phyloP scores from a whole-genome alignment of 1,140 invertebrate species.

The Tribolium castaneum region DNA sequence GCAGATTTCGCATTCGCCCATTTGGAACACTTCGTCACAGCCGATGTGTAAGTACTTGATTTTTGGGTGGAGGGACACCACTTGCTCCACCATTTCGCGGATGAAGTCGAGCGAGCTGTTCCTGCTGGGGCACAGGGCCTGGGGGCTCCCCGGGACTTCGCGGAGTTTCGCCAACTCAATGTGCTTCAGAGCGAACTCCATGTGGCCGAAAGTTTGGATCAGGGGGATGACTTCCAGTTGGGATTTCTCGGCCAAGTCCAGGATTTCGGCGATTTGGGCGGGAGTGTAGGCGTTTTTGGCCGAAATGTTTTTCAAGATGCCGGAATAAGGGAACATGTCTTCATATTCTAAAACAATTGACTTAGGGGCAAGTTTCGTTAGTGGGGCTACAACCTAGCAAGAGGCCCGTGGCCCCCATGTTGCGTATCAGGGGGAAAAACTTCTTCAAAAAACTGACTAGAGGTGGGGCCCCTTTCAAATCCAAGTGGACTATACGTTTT shows the following conservation, averaged over 20 bases:
- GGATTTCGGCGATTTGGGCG: slow-evolving; percentile 75
- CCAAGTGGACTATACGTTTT: slow-evolving; percentile 81
- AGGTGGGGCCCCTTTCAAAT: slow-evolving; percentile 91
- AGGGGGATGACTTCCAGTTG: slow-evolving; percentile 89
- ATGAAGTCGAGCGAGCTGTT: slow-evolving; percentile 79
- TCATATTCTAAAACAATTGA: slow-evolving; percentile 85
- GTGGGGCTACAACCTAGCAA: slow-evolving; percentile 54
- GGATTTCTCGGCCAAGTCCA: slow-evolving; percentile 72
- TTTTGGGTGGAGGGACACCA: slow-evolving; percentile 65
- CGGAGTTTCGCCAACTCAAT: slow-evolving; percentile 79
- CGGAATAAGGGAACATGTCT: slow-evolving; percentile 96
- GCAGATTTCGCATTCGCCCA: slow-evolving; percentile 84
- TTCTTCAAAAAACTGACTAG: slow-evolving; percentile 78
- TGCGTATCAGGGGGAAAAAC: slow-evolving; percentile 79
- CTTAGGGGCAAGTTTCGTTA: no score
- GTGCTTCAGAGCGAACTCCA: slow-evolving; percentile 91
- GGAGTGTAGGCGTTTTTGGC: slow-evolving; percentile 83
- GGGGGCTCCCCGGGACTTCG: slow-evolving; percentile 81
- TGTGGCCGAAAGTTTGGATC: slow-evolving; percentile 95
- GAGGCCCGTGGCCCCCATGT: slow-evolving; percentile 83
- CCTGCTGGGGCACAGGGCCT: slow-evolving; percentile 85
- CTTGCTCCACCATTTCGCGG: slow-evolving; percentile 85
- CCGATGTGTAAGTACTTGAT: slow-evolving; percentile 76
- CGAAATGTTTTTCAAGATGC: slow-evolving; percentile 72
- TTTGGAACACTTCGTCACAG: slow-evolving; percentile 85